Base-by-base conservation (phyloP, 2,113 vertebrate genomes). In the Anhinga anhinga region DNA sequence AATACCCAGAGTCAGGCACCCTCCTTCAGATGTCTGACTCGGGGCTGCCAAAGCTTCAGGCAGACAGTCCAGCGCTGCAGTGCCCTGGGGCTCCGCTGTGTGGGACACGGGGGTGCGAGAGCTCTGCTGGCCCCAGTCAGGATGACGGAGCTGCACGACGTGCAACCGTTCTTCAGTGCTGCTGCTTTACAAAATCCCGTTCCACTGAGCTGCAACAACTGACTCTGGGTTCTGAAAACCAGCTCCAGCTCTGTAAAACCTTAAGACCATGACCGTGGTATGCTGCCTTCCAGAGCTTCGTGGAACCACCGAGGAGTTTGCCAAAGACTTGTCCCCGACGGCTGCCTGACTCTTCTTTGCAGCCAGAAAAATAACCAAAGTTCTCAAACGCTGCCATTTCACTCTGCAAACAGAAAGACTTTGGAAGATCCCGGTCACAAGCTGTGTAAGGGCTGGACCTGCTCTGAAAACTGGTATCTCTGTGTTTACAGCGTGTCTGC, bases 341-440 rank as follows among this genome's bases (percentile, higher is more conserved):
- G 96, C 95, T 94, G 93, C 87, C 78, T 78, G 81, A 93, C 90
- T 91, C 81, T 86, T 63, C 83, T 86, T 38, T 82, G 91, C 95
- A 94, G 94, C 95, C 96, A 82, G 70, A 85, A 94, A 59, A 95
- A 82, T 94, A 97, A 97, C 96, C 96, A 97, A 97, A 97, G 96
- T 95, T 96, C 91, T 91, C 52, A 42, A 79, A 73, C 32, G 95
- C 90, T 95, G 92, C 82, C 82, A 55, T 82, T 93, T 89, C 73
- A 36, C 78, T 73, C 88, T 80, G 86, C 86, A 44, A 76, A 92
- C 62, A 49, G 88, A 71, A 82, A 79, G 77, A 71, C 92, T 91
- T 59, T 56, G 84, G 84, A 72, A 79, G 86, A 89, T 61, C 56
- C 73, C 0, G 0, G 81, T 59, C 15, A 0, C 26, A 15, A 71